Base-by-base conservation (phyloP, 1,140 invertebrate species). In the Sycobia sp. region DNA sequence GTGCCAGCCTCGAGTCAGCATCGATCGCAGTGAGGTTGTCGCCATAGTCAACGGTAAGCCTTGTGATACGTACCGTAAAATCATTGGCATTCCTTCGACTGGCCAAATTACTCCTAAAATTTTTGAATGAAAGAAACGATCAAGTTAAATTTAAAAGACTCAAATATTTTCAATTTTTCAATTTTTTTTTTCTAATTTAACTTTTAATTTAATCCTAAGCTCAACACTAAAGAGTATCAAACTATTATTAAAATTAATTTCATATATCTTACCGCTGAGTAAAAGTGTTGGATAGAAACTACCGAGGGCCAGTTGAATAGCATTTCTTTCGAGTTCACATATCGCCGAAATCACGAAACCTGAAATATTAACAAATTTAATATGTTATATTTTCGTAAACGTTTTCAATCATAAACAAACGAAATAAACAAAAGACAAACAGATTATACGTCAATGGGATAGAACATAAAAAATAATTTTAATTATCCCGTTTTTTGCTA, bases 211-310 rank as follows among this genome's bases (percentile, higher is more conserved):
- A 7, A 32, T 32, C 29, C 29, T 7, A 32, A 32, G 11, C 11
- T 32, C 29, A 7, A 32, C 29, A 32, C 29, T 7, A 32, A 7
- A 32, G 11, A 32, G 29, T 32, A 32, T 32, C 29, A 7, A 7
- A n/a, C n/a, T n/a, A n/a, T n/a, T n/a, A n/a, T n/a, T n/a, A 32
- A 32, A 7, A 32, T 32, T 7, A 32, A 32, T 7, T 20, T 36
- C 14, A 10, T 9, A 7, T 53, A 70, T 82, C 79, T 64, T 75
- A 84, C 84, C 91, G 72, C 92, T 94, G 5, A 96, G 85, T 65
- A 97, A 83, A 20, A 98, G 84, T 38, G 93, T 95, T 4, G 95
- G 95, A 80, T 97, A 96, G 81, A 98, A 97, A 64, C 93, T 95
- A 46, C 95, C 95, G 11, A 98, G 84, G 4, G 95, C 93, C 55